A percentile compares a stretch with the other conserved stretches of the same genome.
Conservation (phyloP, 2,113 vertebrate species). For the Pyxicephalus adspersus region DNA sequence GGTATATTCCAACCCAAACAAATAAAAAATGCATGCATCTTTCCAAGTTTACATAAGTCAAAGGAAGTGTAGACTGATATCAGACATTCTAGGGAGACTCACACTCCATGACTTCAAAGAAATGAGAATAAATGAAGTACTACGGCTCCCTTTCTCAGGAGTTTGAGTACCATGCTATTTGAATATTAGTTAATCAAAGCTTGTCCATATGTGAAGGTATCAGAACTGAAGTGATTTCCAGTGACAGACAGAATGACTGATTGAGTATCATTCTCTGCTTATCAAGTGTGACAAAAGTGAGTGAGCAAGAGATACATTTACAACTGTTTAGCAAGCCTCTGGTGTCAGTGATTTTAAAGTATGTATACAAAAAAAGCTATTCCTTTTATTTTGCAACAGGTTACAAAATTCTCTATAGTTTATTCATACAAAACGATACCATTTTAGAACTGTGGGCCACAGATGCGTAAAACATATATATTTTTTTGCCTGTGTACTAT, state of each 20-base stretch:
- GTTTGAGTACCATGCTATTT: neutral
- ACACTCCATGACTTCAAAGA: slow-evolving; percentile 35
- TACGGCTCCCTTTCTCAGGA: neutral
- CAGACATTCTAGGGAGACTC: neutral
- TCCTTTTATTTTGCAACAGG: no score
- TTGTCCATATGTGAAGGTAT: neutral
- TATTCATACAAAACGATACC: no score
- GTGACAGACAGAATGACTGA: neutral
- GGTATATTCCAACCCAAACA: no score
- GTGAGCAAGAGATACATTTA: neutral
- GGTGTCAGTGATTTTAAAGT: no score
- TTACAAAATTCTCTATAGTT: no score
- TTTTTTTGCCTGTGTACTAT: no score
- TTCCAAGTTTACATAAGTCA: neutral
- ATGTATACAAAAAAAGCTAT: no score
- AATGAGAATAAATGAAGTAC: neutral
- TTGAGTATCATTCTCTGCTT: neutral
- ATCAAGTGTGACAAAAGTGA: slow-evolving; percentile 6
- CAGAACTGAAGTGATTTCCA: slow-evolving; percentile 72
- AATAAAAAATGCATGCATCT: neutral
- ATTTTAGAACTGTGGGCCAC: no score
- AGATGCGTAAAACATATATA: no score
- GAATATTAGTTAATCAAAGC: neutral
- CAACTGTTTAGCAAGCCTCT: neutral
- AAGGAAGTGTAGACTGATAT: slow-evolving; percentile 1